A percentile compares a stretch with the other conserved stretches of the same genome.
phyloP scores from a whole-genome alignment of 2,797 vertebrate genomes.

The Menidia menidia region DNA sequence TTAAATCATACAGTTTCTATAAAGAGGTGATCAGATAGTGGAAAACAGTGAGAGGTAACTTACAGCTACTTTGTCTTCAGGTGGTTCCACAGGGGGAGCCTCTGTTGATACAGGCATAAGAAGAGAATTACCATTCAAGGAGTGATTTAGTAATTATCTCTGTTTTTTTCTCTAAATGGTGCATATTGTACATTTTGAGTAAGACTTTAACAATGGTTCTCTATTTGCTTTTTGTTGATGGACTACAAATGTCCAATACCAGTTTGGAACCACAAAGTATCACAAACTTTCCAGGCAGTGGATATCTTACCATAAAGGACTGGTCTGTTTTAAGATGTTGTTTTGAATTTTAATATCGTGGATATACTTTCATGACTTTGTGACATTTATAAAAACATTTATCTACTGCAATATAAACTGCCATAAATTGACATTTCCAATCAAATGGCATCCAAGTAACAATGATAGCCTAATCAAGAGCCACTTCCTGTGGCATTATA shows the following conservation, averaged over 20 bases:
- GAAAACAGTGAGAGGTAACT: slow-evolving; percentile 74
- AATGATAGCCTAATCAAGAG: too few species aligned
- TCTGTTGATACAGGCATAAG: slow-evolving; percentile 61
- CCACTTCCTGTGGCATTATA: too few species aligned
- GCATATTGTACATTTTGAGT: not conserved
- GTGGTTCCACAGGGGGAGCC: slow-evolving; percentile 74
- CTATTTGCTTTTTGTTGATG: not conserved
- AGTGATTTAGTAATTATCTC: not conserved
- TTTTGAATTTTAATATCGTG: too few species aligned
- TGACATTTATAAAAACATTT: too few species aligned
- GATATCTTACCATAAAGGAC: not conserved
- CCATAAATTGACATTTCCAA: too few species aligned
- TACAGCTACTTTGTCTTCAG: slow-evolving; percentile 93
- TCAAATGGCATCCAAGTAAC: too few species aligned
- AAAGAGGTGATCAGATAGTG: not conserved
- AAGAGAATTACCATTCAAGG: slow-evolving; percentile 11
- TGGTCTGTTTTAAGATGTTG: too few species aligned
- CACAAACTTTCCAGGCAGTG: not conserved
- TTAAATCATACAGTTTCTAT: slow-evolving; percentile 4
- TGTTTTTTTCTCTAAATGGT: not conserved
- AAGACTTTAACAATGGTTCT: not conserved
- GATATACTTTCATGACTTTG: too few species aligned
- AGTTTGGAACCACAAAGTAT: not conserved
- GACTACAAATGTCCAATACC: not conserved
- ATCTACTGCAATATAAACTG: too few species aligned